These are phyloP conservation scores for Oncorhynchus gorbuscha DNA, from an alignment of 2,113 vertebrate species.

Conservation along the genomic window DNA sequence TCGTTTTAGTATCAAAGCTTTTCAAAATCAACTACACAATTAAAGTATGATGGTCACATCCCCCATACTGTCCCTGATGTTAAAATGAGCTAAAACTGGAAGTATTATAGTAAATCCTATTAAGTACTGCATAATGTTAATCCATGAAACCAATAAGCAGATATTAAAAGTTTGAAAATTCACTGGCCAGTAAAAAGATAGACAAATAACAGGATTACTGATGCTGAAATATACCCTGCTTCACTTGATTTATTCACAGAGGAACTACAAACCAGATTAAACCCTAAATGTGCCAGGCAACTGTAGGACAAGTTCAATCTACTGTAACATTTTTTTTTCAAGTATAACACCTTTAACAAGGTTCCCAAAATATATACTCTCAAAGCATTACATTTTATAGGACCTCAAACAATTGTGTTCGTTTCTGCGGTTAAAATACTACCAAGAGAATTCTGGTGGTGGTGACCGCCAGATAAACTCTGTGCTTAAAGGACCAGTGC, in stretches of 20 bases:
- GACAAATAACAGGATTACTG: conserved; percentile 63
- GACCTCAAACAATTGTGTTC: not conserved
- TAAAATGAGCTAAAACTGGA: conserved; percentile 57
- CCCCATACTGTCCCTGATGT: conserved; percentile 54
- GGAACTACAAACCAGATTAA: conserved; percentile 18
- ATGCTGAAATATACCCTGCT: conserved; percentile 40
- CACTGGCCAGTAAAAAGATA: conserved; percentile 46
- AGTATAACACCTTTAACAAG: conserved; percentile 8
- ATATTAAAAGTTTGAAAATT: conserved; percentile 64
- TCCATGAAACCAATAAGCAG: conserved; percentile 65
- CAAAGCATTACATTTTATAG: not conserved
- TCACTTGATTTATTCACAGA: conserved; percentile 34
- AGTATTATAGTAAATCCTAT: conserved; percentile 65
- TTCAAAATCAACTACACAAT: conserved; percentile 52
- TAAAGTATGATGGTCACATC: conserved; percentile 55
- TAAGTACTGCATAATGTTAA: conserved; percentile 62
- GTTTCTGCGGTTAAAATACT: not conserved
- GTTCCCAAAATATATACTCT: not conserved
- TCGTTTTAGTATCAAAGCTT: conserved; percentile 37
- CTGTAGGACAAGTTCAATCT: not conserved
- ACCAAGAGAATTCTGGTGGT: not conserved
- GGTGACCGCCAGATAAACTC: not conserved
- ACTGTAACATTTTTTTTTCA: not conserved
- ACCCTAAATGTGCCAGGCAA: not conserved
- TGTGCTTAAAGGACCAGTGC: no score